Base-by-base conservation (phyloP, 2,888 invertebrate genomes). In the Volucella inflata region DNA sequence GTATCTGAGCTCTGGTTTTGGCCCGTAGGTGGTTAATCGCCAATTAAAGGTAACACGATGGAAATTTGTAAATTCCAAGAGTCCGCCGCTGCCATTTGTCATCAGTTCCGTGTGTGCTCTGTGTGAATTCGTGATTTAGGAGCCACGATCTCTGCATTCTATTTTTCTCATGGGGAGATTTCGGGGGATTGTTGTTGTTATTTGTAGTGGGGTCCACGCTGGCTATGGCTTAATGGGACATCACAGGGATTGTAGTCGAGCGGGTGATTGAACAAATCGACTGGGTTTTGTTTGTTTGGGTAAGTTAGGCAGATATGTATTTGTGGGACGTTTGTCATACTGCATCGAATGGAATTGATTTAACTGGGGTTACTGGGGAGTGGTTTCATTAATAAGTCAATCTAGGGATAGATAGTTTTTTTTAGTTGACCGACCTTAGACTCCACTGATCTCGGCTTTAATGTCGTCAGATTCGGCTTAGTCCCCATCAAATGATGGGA, bases 21-120 rank as follows among this genome's bases (percentile, higher is more conserved):
- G 60, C 65, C 80, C 90, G 89, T 90, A 90, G 91, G 91, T 90
- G 90, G 90, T 90, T 91, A 91, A 91, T 91, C 90, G 90, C 90
- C 91, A 91, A 91, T 91, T 91, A 91, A 91, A 89, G 89, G 87
- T 89, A 89, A 91, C 91, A 91, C 89, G 89, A 89, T 88, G 88
- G 88, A 90, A 90, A 91, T 91, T 91, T 91, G 91, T 91, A 88
- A 89, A 89, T 88, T 87, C 87, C 87, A 87, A 85, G 67, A 64
- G 42, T 53, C 70, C 44, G 14, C 44, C 67, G 62, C 50, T 38
- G 67, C 65, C 80, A 85, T 85, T 85, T 85, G 76, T 85, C 75
- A 81, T 81, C 76, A 40, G 62, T 68, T 62, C 36, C 57, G 53
- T 71, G 60, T 71, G 60, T 12, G 62, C 44, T 48, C 21, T 36